Conservation (phyloP, 1,140 invertebrate genomes). For the Babylonia areolata region DNA sequence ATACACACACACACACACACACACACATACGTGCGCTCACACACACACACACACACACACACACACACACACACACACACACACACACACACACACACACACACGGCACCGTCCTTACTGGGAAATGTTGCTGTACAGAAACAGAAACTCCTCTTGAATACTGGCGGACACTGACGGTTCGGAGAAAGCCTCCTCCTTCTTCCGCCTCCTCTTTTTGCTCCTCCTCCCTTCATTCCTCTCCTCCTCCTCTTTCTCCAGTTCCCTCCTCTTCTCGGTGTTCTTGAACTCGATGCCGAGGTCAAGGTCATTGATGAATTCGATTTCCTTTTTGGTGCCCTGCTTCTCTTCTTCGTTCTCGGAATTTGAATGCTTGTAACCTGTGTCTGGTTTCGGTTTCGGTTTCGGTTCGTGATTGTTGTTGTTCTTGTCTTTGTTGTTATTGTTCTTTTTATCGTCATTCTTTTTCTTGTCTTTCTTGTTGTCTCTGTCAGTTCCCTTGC, state of each 20-base stretch:
- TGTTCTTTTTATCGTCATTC: not conserved
- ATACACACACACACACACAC: too few species aligned
- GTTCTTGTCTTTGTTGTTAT: not conserved
- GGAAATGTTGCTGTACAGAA: conserved; percentile 27
- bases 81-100: not conserved
- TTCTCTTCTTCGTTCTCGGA: not conserved
- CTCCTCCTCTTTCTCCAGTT: conserved; percentile 25
- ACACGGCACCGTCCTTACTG: conserved; percentile 14
- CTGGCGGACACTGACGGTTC: conserved; percentile 31
- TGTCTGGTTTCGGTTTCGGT: not conserved
- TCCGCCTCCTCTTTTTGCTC: not conserved
- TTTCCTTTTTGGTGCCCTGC: not conserved
- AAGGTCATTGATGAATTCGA: conserved; percentile 24
- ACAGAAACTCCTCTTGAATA: conserved; percentile 24
- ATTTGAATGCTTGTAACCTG: too few species aligned
- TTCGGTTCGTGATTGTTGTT: not conserved
- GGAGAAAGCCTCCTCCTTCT: conserved; percentile 10
- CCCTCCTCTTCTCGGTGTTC: not conserved
- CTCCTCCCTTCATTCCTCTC: not conserved
- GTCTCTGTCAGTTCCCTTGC: not conserved
- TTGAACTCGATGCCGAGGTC: conserved; percentile 40
- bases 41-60: too few species aligned
- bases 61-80: not conserved
- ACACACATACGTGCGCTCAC: too few species aligned
- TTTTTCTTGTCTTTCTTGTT: not conserved